Conservation (phyloP, 2,888 invertebrate genomes). For the Lasioglossum morio region DNA sequence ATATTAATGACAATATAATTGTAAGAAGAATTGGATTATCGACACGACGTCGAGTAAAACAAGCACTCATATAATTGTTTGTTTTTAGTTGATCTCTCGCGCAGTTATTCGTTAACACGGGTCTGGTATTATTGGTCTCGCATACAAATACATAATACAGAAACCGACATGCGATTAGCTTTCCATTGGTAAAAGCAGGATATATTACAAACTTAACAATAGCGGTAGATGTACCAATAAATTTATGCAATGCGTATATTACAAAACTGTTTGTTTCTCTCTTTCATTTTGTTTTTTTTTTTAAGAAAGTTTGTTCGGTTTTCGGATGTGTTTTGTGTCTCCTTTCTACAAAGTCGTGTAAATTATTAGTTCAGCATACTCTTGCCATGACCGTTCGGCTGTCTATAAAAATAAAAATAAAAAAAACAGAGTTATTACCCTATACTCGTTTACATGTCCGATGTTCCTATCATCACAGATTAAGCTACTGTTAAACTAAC, state of each 20-base stretch:
- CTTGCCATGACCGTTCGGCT: background rate
- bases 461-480: background rate
- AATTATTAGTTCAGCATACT: constrained; percentile 5
- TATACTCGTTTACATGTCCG: background rate
- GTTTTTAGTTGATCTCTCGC: constrained; percentile 46
- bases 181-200: constrained; percentile 48
- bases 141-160: constrained; percentile 67
- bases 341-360: constrained; percentile 1
- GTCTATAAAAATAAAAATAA: background rate
- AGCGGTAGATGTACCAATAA: constrained; percentile 68
- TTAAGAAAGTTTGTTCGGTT: constrained; percentile 60
- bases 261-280: constrained; percentile 68
- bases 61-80: constrained; percentile 37
- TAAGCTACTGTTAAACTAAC: background rate
- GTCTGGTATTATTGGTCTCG: constrained; percentile 61
- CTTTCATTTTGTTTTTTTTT: constrained; percentile 30
- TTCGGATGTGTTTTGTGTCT: background rate
- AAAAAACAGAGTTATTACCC: background rate
- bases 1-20: constrained; percentile 57
- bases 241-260: constrained; percentile 77
- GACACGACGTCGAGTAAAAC: constrained; percentile 39
- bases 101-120: constrained; percentile 51
- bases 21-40: constrained; percentile 58
- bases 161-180: constrained; percentile 63
- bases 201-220: constrained; percentile 71